phyloP scores from a whole-genome alignment of 2,113 vertebrate genomes.

The Trochalopteron elliotii region DNA sequence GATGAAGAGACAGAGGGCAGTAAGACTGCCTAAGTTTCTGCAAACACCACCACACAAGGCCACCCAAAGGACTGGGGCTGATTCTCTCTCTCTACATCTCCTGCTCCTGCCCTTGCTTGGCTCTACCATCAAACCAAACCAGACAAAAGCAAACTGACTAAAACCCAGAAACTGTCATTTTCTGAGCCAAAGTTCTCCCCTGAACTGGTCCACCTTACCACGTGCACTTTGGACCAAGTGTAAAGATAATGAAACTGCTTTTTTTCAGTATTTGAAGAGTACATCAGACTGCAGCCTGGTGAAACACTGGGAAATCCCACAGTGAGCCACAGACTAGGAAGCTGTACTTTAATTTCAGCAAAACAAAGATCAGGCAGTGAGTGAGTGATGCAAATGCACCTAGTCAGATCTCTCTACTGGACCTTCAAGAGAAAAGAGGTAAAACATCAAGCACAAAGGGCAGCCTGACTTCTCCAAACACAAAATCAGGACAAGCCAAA shows the following conservation, averaged over 20 bases:
- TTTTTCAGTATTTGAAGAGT: not conserved
- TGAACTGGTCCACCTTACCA: not conserved
- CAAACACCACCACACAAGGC: not conserved
- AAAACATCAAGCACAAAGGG: conserved; percentile 44
- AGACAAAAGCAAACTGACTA: not conserved
- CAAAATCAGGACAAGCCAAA: conserved; percentile 40
- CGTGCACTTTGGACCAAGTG: not conserved
- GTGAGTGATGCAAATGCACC: not conserved
- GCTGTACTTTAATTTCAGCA: conserved; percentile 32
- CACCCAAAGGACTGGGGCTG: not conserved
- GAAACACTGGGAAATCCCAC: conserved; percentile 8
- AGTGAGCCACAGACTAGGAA: not conserved
- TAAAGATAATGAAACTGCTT: not conserved
- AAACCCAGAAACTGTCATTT: not conserved
- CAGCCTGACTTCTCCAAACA: conserved; percentile 39
- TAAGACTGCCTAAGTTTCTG: not conserved
- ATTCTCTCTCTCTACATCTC: not conserved
- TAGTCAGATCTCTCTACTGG: conserved; percentile 29
- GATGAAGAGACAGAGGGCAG: not conserved
- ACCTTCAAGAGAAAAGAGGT: conserved; percentile 32
- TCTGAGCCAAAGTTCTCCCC: not conserved
- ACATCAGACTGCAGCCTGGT: not conserved
- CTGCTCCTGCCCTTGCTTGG: not conserved
- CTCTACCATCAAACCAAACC: not conserved
- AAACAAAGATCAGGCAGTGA: conserved; percentile 26